Evolutionary conservation across 2,113 vertebrate species (phyloP).

Genomic region (Himantopus leucocephalus): DNA sequence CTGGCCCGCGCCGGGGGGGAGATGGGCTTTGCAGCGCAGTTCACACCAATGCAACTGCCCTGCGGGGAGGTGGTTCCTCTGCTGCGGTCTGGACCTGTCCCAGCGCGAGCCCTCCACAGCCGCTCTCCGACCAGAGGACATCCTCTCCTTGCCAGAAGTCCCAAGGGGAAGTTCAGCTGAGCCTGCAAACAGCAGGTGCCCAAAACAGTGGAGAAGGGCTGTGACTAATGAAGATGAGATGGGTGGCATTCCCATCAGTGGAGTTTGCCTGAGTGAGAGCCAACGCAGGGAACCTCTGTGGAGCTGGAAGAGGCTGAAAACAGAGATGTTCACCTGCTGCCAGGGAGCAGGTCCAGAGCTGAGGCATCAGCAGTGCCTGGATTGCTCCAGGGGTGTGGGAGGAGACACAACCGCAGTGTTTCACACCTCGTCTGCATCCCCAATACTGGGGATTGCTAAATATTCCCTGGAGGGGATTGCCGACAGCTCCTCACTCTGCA

Average conservation of each 20-base stretch:
- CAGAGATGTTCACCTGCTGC: not conserved
- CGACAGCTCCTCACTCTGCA: not conserved
- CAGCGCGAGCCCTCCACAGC: not conserved
- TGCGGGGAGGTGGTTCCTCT: not conserved
- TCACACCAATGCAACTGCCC: not conserved
- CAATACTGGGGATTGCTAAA: not conserved
- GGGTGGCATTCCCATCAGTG: not conserved
- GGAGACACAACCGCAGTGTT: not conserved
- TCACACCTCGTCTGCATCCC: not conserved
- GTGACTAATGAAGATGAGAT: not conserved
- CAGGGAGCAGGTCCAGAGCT: not conserved
- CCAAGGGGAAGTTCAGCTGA: not conserved
- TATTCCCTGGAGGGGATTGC: not conserved
- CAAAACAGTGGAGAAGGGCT: not conserved
- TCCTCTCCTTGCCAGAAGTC: not conserved
- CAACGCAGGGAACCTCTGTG: not conserved
- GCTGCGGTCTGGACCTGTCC: fast-evolving
- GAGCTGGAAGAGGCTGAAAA: not conserved
- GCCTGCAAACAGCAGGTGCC: not conserved
- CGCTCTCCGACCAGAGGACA: not conserved
- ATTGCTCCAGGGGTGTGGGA: not conserved
- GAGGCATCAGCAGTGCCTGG: not conserved
- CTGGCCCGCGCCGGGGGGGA: not conserved
- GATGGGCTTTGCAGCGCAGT: not conserved
- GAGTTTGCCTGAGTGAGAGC: not conserved